Base-by-base conservation (phyloP, 2,888 invertebrate species). In the Uropetala carovei region DNA sequence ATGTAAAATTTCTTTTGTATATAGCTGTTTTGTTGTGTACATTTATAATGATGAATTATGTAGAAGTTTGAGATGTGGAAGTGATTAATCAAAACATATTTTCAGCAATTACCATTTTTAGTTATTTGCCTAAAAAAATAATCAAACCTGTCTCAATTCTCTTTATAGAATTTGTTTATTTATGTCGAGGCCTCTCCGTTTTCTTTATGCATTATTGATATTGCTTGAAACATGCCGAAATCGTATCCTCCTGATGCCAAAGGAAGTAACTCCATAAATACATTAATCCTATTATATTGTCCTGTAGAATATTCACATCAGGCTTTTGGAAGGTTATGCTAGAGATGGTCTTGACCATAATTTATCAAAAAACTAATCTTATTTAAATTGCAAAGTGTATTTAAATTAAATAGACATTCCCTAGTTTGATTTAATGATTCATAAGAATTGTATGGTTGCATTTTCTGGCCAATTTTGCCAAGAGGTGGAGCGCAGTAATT, bases 21-120 rank as follows among this genome's bases (percentile, higher is more conserved):
- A 89, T 89, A 89, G 64, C 68, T 89, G 89, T 89, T 89, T 89
- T 64, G 86, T 89, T 89, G 89, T 89, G 89, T 89, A 89, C 89
- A 89, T 89, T 89, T 89, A 89, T 89, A 89, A 68, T 64, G 60
- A 64, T 43, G 64, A 89, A 64, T n/a, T 89, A 68, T 89, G 89
- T 89, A 89, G 64, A 89, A 89, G 89, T 64, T 89, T 89, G 89
- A 89, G 43, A 68, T 89, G 60, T 30, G 27, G 58, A 86, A 86
- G n/a, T 59, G 60, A 89, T 89, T 89, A 89, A 89, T 89, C 64
- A 64, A 64, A 89, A 18, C 89, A 89, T 89, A 89, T 89, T 89
- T 89, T 89, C 89, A 56, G 89, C 89, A 64, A 59, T 43, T 58
- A 27, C 56, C 43, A 64, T 68, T 18, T 89, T 64, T 89, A 57